Conservation (phyloP, 2,888 invertebrate genomes). For the Netelia inedita region DNA sequence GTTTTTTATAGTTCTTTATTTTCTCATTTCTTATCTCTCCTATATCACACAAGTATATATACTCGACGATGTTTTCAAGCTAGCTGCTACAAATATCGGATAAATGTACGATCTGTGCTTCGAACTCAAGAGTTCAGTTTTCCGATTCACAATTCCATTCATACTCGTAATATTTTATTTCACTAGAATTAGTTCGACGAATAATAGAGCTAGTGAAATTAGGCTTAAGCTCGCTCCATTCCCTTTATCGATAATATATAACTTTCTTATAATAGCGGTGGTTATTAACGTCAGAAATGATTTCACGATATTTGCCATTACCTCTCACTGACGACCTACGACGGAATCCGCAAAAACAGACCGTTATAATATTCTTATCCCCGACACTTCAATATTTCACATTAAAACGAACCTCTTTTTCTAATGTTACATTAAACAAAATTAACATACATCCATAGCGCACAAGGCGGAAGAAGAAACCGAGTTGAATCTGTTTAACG, state of each 20-base stretch:
- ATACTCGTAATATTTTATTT: conserved; percentile 59
- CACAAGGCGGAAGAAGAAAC: neutral
- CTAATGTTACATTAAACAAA: neutral
- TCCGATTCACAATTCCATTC: conserved; percentile 43
- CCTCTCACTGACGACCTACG: neutral
- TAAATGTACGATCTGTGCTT: neutral
- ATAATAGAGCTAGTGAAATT: conserved; percentile 11
- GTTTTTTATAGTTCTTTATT: neutral
- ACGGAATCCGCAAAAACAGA: too few species aligned
- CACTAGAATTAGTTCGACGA: conserved; percentile 9
- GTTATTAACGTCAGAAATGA: neutral
- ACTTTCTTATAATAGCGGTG: neutral
- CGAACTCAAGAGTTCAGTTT: conserved; percentile 11
- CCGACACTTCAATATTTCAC: neutral
- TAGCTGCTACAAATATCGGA: conserved; percentile 35
- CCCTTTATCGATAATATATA: neutral
- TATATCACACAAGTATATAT: neutral
- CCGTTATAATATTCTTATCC: too few species aligned
- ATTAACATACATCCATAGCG: neutral
- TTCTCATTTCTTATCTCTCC: conserved; percentile 14
- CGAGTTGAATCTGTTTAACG: neutral
- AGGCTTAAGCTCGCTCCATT: neutral
- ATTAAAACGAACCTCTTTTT: neutral
- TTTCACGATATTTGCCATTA: neutral
- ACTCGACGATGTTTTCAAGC: conserved; percentile 1